Evolutionary conservation across 1,140 invertebrate genomes (phyloP), one percentile per base, ranked within the genome.

Genomic region (Platyscapa corneri): DNA sequence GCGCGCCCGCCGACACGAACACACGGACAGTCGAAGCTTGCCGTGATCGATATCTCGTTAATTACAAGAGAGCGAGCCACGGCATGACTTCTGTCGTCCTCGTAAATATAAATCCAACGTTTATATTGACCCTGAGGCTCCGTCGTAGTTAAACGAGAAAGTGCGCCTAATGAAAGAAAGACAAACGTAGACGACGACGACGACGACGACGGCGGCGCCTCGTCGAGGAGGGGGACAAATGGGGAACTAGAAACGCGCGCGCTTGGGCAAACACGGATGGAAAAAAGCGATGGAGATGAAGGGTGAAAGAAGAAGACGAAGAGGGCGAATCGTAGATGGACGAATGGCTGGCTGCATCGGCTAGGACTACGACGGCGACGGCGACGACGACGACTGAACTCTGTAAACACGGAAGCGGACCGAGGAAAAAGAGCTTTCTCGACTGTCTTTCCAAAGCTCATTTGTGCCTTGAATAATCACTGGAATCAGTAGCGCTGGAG

Each of bases 21-120:
- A 23, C 37, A 32, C 82, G 56, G n/a, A 32, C 42, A 46, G 46
- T 34, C 72, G 53, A 0, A 75, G 30, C 64, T 70, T n/a, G 32
- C 6, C 32, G 6, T 37, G 84, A 85, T 85, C 84, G 84, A 85
- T 85, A 85, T 85, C 84, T 85, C 84, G 84, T 85, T 85, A 85
- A 85, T 85, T 85, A 85, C 84, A 75, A 64, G 77, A 37, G 65
- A 77, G 75, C 37, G 53, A 12, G 3, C 60, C 1, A 6, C 14
- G 78, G 2, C 67, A 82, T 82, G 80, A 82, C 39, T 82, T 74
- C 46, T 82, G 49, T 56, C 80, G 1, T 83, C 53, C 32, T 53
- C 75, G 75, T 72, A 70, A 84, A 84, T 78, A 84, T 70, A 70
- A 78, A 84, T 67, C 42, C 67, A 16, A 39, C 67, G 64, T 23